These are phyloP conservation scores for Stictonetta naevosa DNA, from an alignment of 2,113 vertebrate species.

Conservation along the genomic window DNA sequence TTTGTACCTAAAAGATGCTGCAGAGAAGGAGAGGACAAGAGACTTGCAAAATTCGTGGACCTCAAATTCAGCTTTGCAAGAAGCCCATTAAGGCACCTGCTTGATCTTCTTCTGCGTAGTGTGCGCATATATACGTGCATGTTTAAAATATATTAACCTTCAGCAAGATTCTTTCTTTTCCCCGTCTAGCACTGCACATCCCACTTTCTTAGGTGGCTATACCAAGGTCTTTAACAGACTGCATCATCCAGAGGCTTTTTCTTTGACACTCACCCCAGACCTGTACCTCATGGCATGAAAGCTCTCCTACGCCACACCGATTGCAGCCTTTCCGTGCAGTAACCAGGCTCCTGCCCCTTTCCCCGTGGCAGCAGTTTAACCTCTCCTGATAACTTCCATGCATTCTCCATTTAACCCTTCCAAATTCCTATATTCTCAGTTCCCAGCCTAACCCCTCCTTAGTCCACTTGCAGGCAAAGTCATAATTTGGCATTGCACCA, in stretches of 20 bases:
- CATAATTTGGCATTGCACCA: neutral
- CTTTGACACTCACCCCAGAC: neutral
- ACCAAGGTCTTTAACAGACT: neutral
- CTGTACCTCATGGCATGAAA: neutral
- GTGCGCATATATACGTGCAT: too few species aligned
- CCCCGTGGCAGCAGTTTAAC: neutral
- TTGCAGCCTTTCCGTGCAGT: neutral
- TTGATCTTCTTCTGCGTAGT: neutral
- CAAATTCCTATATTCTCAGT: neutral
- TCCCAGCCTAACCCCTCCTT: neutral
- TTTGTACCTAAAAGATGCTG: neutral
- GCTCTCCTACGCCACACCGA: neutral
- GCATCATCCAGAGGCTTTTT: neutral
- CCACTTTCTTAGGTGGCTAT: neutral
- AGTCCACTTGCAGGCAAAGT: neutral
- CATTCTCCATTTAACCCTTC: neutral
- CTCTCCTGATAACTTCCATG: neutral
- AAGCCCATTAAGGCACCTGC: neutral
- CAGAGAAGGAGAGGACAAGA: neutral
- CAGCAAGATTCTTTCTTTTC: neutral
- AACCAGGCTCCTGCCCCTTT: neutral
- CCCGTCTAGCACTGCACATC: neutral
- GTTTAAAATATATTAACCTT: neutral
- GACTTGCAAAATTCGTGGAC: neutral
- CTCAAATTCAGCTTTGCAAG: neutral